Conservation (phyloP, 1,140 invertebrate species). For the Subanguina moxae region DNA sequence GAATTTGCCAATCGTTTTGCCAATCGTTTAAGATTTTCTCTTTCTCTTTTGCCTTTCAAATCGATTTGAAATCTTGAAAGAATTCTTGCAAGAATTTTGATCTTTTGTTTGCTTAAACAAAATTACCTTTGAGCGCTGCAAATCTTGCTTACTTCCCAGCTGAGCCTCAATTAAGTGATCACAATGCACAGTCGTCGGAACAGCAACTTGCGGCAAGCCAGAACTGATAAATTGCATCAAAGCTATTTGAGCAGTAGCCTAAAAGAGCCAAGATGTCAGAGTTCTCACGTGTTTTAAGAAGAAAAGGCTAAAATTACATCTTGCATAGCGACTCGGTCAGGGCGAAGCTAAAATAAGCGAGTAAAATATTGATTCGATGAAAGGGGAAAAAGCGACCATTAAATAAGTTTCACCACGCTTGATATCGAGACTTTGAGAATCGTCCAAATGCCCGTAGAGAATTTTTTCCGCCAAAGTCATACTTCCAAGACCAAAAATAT, state of each 20-base stretch:
- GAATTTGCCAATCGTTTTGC: too few species aligned
- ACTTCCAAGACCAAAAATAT: too few species aligned
- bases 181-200: constrained; percentile 98
- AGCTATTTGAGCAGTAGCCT: constrained; percentile 99
- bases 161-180: constrained; percentile 99
- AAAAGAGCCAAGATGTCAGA: too few species aligned
- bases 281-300: too few species aligned
- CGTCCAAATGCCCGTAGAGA: constrained; percentile 93
- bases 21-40: too few species aligned
- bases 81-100: too few species aligned
- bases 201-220: constrained; percentile 85
- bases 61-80: too few species aligned
- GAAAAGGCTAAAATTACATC: too few species aligned
- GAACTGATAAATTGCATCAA: constrained; percentile 98
- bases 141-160: constrained; percentile 80
- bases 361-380: too few species aligned
- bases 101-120: too few species aligned
- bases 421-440: constrained; percentile 71
- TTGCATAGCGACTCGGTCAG: constrained; percentile 98
- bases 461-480: constrained; percentile 97
- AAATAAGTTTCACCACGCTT: constrained; percentile 30
- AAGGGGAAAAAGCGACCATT: too few species aligned
- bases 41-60: too few species aligned
- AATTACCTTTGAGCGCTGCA: constrained; percentile 76
- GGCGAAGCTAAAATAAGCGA: constrained; percentile 79